Conservation (phyloP, 2,797 vertebrate genomes). For the Rhynchonycteris naso region DNA sequence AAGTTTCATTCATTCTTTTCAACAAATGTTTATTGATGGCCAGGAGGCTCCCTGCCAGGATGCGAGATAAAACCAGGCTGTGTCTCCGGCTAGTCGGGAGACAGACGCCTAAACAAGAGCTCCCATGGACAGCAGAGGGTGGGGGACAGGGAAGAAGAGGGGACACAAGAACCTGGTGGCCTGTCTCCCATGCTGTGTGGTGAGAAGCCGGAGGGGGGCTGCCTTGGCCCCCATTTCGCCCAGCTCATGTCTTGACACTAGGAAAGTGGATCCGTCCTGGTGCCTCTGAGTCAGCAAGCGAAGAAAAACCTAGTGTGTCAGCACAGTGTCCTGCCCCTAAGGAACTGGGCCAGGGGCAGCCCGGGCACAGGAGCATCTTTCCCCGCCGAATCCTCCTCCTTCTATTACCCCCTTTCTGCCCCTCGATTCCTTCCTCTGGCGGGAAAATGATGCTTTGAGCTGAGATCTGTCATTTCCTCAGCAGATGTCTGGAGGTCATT, state of each 20-base stretch:
- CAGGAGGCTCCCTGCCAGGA: background rate
- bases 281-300: background rate
- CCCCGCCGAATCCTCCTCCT: background rate
- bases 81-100: background rate
- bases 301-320: background rate
- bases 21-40: constrained; percentile 33
- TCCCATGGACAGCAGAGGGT: background rate
- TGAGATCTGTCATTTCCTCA: background rate
- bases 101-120: background rate
- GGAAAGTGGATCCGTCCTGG: background rate
- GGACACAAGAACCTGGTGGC: rapidly evolving
- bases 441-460: background rate
- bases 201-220: background rate
- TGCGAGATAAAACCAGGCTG: background rate
- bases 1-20: constrained; percentile 38
- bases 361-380: background rate
- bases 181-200: too few relatives aligned
- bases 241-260: background rate
- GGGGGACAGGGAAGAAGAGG: background rate
- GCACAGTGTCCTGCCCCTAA: background rate
- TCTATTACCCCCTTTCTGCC: background rate
- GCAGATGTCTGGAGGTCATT: background rate
- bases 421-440: background rate
- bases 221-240: background rate
- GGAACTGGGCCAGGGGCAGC: background rate